A percentile compares a stretch with the other conserved stretches of the same genome.
Conservation (phyloP, 2,888 invertebrate genomes). For the Sussaba pulchella region DNA sequence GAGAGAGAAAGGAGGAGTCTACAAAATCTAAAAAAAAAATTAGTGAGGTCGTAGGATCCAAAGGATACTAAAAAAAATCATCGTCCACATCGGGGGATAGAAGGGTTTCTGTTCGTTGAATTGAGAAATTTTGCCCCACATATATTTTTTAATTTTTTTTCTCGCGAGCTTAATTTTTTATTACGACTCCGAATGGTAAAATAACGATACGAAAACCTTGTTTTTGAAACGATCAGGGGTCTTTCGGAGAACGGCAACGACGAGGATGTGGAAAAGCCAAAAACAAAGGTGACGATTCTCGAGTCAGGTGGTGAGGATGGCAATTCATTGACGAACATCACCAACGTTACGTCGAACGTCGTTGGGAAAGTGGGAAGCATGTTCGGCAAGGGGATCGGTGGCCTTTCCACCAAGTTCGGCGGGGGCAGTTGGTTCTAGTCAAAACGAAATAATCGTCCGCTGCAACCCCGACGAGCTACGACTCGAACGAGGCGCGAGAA, state of each 20-base stretch:
- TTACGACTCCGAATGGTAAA: no score
- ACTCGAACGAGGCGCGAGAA: slow-evolving; percentile 22
- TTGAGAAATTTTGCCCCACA: no score
- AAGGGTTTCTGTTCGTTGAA: no score
- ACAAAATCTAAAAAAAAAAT: no score
- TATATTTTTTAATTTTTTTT: no score
- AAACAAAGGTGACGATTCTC: slow-evolving; percentile 87
- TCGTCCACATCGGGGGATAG: no score
- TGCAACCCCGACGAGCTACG: slow-evolving; percentile 58
- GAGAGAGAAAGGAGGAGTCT: no score
- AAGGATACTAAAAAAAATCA: no score
- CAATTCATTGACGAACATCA: slow-evolving; percentile 90
- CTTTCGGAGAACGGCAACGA: slow-evolving; percentile 85
- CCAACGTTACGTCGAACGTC: slow-evolving; percentile 93
- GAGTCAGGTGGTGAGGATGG: slow-evolving; percentile 88
- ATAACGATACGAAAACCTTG: no score
- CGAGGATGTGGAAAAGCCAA: slow-evolving; percentile 87
- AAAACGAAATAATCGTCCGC: slow-evolving; percentile 10
- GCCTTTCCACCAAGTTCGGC: slow-evolving; percentile 94
- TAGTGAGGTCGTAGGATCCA: no score
- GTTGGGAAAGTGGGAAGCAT: slow-evolving; percentile 95
- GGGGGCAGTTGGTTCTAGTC: slow-evolving; percentile 94
- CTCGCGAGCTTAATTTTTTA: no score
- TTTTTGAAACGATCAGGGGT: slow-evolving; percentile 73
- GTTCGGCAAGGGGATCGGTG: slow-evolving; percentile 95